Percentiles rank a stretch among this genome's conserved stretches.
Evolutionary conservation across 2,113 vertebrate species (phyloP).

Genomic region (Microtus montanus): DNA sequence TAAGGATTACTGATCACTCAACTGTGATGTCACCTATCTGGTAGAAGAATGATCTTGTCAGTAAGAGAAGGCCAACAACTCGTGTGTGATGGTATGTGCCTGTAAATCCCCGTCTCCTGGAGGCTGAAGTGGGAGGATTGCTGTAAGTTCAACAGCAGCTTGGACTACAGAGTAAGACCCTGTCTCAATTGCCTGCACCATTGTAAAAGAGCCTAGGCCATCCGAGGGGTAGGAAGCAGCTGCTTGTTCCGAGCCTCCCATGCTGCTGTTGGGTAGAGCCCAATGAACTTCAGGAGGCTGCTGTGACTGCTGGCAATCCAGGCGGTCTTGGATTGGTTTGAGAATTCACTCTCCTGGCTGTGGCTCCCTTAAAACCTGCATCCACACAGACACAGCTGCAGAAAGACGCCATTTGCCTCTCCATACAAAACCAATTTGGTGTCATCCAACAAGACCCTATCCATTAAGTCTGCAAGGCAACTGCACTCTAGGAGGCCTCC

Average conservation of each 20-base stretch:
- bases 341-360: conserved; percentile 79
- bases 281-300: conserved; percentile 59
- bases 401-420: conserved; percentile 80
- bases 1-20: neutral
- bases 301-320: conserved; percentile 66
- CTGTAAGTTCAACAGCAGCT: neutral
- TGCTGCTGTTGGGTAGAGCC: conserved; percentile 23
- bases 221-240: neutral
- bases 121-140: neutral
- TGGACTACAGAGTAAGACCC: neutral
- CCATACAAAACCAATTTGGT: conserved; percentile 75
- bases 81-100: too few relatives aligned
- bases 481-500: conserved; percentile 75
- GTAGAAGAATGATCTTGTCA: neutral
- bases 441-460: conserved; percentile 78
- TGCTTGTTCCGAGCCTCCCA: conserved; percentile 3
- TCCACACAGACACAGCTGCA: conserved; percentile 73
- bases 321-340: conserved; percentile 79
- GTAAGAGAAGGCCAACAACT: neutral
- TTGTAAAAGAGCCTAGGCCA: neutral
- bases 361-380: conserved; percentile 78
- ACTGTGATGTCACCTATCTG: neutral
- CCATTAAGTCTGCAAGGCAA: conserved; percentile 75
- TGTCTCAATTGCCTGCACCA: too few relatives aligned
- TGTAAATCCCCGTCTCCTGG: neutral